phyloP scores from a whole-genome alignment of 2,797 vertebrate genomes.

The Geotrypetes seraphini region DNA sequence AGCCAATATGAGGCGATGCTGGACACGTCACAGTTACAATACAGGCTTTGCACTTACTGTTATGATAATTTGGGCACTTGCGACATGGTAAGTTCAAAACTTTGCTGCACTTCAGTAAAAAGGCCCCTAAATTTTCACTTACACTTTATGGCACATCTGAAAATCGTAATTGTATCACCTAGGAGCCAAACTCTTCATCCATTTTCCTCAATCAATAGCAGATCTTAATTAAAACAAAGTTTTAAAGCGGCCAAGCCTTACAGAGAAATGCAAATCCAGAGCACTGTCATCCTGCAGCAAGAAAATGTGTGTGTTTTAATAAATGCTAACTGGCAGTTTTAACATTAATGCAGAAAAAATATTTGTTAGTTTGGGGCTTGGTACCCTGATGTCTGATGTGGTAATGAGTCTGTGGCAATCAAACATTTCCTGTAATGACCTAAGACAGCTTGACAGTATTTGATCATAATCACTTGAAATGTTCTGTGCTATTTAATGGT shows the following conservation, averaged over 20 bases:
- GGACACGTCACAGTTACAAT: too few relatives aligned
- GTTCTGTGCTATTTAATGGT: background rate
- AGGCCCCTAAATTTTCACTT: too few relatives aligned
- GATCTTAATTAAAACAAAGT: conserved; percentile 14
- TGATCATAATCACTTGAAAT: conserved; percentile 16
- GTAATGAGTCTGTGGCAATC: conserved; percentile 24
- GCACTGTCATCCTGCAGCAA: too few relatives aligned
- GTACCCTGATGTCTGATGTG: conserved; percentile 24
- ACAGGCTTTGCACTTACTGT: too few relatives aligned
- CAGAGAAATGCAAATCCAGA: conserved; percentile 11
- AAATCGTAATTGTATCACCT: background rate
- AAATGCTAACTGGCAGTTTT: too few relatives aligned
- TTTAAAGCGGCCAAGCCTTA: conserved; percentile 8
- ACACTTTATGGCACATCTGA: too few relatives aligned
- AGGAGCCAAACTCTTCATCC: background rate
- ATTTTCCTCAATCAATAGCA: background rate
- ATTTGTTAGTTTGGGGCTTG: conserved; percentile 4
- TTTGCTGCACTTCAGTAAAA: background rate
- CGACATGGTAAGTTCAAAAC: too few relatives aligned
- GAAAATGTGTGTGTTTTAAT: too few relatives aligned
- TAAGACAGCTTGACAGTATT: conserved; percentile 19
- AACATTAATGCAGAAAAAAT: too few relatives aligned
- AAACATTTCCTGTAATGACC: conserved; percentile 23
- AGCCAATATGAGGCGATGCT: too few relatives aligned
- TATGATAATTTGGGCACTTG: too few relatives aligned